Evolutionary conservation across 2,888 invertebrate genomes (phyloP).

Genomic region (Drosophila mettleri): DNA sequence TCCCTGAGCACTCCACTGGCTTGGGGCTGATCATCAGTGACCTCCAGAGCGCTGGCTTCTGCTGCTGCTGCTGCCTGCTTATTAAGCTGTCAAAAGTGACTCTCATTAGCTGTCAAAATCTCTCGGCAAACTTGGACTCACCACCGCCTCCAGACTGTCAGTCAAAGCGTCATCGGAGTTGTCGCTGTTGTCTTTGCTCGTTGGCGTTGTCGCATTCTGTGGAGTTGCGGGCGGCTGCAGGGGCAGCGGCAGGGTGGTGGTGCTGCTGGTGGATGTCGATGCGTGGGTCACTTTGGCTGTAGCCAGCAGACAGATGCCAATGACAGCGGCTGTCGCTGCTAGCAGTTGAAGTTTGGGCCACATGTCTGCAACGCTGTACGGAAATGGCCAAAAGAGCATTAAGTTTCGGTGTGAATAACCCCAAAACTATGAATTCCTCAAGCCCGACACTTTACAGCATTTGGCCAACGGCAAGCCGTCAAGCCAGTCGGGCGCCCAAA

Average conservation of each 20-base stretch:
- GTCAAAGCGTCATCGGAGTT: conserved; percentile 33
- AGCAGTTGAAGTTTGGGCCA: conserved; percentile 73
- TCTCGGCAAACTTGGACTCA: conserved; percentile 59
- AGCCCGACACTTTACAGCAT: conserved; percentile 34
- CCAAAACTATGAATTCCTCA: conserved; percentile 50
- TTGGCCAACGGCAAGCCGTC: conserved; percentile 47
- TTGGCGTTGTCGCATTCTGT: conserved; percentile 75
- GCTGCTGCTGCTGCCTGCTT: conserved; percentile 44
- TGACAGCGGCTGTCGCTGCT: conserved; percentile 63
- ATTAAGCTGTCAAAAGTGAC: conserved; percentile 73
- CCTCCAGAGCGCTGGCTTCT: conserved; percentile 28
- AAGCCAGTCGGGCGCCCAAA: conserved; percentile 50
- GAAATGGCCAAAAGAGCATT: conserved; percentile 48
- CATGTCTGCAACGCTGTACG: conserved; percentile 71
- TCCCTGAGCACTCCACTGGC: conserved; percentile 22
- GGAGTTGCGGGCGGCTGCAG: conserved; percentile 65
- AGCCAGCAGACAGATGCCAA: conserved; percentile 73
- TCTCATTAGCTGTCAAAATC: conserved; percentile 73
- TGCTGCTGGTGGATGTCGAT: conserved; percentile 26
- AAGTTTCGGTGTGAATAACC: conserved; percentile 63
- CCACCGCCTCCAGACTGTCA: conserved; percentile 64
- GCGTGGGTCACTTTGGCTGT: conserved; percentile 43
- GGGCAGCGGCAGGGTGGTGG: conserved; percentile 52
- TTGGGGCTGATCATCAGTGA: conserved; percentile 37
- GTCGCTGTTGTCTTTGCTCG: conserved; percentile 61